phyloP scores from a whole-genome alignment of 2,113 vertebrate species.

The Crotalus horridus region DNA sequence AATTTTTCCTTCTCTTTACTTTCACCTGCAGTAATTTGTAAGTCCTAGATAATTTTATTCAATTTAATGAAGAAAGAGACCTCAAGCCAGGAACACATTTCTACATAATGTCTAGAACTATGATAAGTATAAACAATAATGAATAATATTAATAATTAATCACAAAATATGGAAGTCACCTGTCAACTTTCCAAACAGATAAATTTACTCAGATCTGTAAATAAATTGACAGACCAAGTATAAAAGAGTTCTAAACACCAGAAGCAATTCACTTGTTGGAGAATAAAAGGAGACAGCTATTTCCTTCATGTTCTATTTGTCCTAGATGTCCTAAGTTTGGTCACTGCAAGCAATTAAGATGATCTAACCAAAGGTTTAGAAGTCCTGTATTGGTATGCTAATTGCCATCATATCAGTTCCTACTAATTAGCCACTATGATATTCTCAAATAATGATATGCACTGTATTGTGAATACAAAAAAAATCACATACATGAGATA shows the following conservation, averaged over 20 bases:
- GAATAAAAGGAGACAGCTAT: not conserved
- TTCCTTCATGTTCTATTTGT: not conserved
- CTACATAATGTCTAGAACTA: not conserved
- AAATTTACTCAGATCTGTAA: not conserved
- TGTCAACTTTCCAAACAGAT: not conserved
- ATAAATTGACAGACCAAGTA: not conserved
- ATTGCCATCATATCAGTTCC: not conserved
- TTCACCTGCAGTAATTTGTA: not conserved
- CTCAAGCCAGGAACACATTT: not conserved
- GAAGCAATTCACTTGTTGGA: not conserved
- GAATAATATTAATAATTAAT: not conserved
- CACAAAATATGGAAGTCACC: not conserved
- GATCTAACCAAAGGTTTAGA: not conserved
- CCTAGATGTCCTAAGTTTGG: not conserved
- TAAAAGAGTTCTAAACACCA: not conserved
- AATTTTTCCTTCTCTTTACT: not conserved
- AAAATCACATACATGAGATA: not conserved
- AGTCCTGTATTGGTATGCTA: not conserved
- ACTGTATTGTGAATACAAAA: not conserved
- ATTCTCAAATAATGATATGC: not conserved
- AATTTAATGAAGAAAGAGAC: not conserved
- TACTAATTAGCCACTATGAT: not conserved
- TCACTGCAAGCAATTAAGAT: not conserved
- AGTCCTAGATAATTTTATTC: not conserved
- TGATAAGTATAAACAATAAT: not conserved